Evolutionary conservation across 1,140 invertebrate genomes (phyloP).

Genomic region (Drosophila obscura): DNA sequence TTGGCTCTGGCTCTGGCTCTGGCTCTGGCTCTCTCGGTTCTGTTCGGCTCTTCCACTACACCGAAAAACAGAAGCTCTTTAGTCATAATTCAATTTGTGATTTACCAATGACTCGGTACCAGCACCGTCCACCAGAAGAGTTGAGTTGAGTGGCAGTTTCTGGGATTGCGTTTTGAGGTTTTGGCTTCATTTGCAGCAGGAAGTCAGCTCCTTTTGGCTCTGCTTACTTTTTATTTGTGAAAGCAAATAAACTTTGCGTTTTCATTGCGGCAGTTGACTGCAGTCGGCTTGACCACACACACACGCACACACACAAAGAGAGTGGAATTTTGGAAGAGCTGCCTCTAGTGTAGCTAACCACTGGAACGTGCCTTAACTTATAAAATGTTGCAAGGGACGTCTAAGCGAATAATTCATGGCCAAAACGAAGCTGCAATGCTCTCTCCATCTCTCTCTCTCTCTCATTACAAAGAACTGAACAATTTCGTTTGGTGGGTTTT

Average conservation of each 20-base stretch:
- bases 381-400: slow-evolving; percentile 71
- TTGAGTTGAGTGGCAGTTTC: slow-evolving; percentile 16
- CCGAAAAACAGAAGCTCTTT: not conserved
- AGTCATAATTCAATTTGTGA: slow-evolving; percentile 62
- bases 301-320: not conserved
- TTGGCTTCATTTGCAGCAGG: slow-evolving; percentile 4
- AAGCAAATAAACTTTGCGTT: slow-evolving; percentile 72
- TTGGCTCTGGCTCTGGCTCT: not conserved
- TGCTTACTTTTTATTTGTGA: slow-evolving; percentile 2
- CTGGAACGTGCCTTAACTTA: slow-evolving; percentile 76
- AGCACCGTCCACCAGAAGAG: slow-evolving; percentile 30
- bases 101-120: slow-evolving; percentile 5
- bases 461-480: no score
- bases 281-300: slow-evolving; percentile 39
- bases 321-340: slow-evolving; percentile 2
- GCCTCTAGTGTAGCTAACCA: slow-evolving; percentile 57
- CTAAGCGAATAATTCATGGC: not conserved
- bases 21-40: not conserved
- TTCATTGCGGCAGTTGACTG: slow-evolving; percentile 72
- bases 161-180: slow-evolving; percentile 4
- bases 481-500: no score
- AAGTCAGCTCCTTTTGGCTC: slow-evolving; percentile 23
- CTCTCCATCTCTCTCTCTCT: not conserved
- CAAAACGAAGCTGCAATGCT: slow-evolving; percentile 18
- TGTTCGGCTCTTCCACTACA: no score